phyloP scores from a whole-genome alignment of 2,113 vertebrate species.

The Cervus canadensis region DNA sequence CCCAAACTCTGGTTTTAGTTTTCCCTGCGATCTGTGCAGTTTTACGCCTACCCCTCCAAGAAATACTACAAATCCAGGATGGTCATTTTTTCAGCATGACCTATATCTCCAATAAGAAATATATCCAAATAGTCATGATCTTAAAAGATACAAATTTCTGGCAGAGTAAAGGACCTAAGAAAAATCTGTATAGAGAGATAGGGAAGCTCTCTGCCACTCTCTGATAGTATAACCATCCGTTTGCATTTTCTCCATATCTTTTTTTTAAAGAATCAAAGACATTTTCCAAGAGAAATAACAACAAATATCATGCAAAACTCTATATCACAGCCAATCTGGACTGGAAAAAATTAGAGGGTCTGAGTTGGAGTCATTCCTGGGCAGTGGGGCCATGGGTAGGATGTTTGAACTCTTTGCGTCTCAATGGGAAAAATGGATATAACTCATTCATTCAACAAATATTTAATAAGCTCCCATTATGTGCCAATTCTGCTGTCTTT shows the following conservation, averaged over 20 bases:
- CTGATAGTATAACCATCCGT: not conserved
- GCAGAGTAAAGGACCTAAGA: not conserved
- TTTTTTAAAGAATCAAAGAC: not conserved
- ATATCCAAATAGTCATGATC: not conserved
- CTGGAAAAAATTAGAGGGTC: not conserved
- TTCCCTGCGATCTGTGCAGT: not conserved
- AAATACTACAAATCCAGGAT: not conserved
- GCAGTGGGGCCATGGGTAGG: not conserved
- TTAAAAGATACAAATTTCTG: not conserved
- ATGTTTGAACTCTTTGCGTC: not conserved
- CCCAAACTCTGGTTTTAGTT: not conserved
- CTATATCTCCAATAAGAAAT: not conserved
- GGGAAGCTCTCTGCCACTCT: not conserved
- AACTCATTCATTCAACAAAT: not conserved
- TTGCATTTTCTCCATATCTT: not conserved
- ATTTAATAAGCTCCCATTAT: constrained; percentile 1
- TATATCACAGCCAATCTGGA: not conserved
- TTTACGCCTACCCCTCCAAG: not conserved
- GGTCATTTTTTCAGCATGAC: not conserved
- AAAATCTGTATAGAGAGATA: not conserved
- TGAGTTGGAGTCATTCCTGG: not conserved
- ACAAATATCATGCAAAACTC: not conserved
- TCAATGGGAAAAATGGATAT: not conserved
- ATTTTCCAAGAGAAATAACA: not conserved
- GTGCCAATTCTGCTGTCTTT: not conserved